Evolutionary conservation across 2,113 vertebrate genomes (phyloP).

Genomic region (Prionailurus viverrinus): DNA sequence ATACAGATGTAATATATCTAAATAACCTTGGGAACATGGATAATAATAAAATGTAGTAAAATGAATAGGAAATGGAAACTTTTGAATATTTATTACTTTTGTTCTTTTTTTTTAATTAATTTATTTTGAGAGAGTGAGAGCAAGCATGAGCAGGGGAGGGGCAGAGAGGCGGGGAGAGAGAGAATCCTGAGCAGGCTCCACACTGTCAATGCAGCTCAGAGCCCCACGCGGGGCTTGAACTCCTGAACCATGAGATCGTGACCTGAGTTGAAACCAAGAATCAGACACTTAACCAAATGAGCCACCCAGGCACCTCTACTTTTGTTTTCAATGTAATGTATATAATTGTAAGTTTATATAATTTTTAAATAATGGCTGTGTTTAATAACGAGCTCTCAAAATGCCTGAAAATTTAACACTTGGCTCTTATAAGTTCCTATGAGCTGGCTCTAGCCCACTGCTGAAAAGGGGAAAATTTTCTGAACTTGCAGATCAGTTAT

Average conservation of each 20-base stretch:
- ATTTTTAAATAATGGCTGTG: neutral
- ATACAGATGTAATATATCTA: neutral
- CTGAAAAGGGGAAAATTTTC: neutral
- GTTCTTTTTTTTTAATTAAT: neutral
- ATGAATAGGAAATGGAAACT: neutral
- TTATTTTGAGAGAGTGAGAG: too few species aligned
- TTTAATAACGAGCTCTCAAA: conserved; percentile 36
- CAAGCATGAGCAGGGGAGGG: too few species aligned
- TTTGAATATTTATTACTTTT: conserved; percentile 33
- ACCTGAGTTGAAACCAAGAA: too few species aligned
- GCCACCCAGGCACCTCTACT: neutral
- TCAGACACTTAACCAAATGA: too few species aligned
- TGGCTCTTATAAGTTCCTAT: neutral
- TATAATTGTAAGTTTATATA: neutral
- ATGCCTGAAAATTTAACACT: neutral
- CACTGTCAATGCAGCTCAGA: too few species aligned
- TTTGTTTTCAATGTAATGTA: conserved; percentile 20
- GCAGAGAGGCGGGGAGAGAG: too few species aligned
- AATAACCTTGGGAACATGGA: neutral
- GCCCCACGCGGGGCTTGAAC: too few species aligned
- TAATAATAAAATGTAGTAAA: conserved; percentile 25
- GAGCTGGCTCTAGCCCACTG: neutral
- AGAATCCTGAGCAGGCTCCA: too few species aligned
- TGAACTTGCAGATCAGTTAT: neutral
- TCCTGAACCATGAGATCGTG: too few species aligned